phyloP scores from a whole-genome alignment of 2,888 invertebrate species.

The Serrognathus titanus region DNA sequence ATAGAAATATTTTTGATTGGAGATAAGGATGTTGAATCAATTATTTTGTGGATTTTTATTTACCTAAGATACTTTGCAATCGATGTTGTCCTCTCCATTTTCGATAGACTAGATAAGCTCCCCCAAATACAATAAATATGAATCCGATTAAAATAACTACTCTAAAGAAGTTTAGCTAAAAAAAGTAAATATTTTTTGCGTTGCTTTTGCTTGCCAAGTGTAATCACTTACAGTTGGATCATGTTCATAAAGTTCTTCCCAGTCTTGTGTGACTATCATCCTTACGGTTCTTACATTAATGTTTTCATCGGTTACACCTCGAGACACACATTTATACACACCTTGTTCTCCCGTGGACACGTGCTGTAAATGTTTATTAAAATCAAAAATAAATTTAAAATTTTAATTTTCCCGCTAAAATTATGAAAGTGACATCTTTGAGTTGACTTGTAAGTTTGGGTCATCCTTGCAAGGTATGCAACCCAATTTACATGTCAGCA shows the following conservation, averaged over 20 bases:
- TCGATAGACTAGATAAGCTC: slow-evolving; percentile 15
- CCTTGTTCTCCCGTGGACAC: slow-evolving; percentile 61
- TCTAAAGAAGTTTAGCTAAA: slow-evolving; percentile 21
- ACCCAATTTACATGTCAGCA: background rate
- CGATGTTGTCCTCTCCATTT: slow-evolving; percentile 24
- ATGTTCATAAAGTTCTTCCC: slow-evolving; percentile 36
- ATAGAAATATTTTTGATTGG: no score
- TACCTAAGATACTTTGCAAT: slow-evolving; percentile 20
- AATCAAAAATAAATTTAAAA: slow-evolving; percentile 3
- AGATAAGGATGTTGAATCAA: background rate
- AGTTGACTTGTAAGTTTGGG: background rate
- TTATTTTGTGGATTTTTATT: background rate
- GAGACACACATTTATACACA: slow-evolving; percentile 61
- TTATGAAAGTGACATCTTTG: background rate
- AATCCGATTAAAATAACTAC: slow-evolving; percentile 17
- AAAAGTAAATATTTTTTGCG: slow-evolving; percentile 10
- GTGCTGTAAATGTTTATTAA: slow-evolving; percentile 46
- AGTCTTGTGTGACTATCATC: slow-evolving; percentile 56
- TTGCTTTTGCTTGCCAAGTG: slow-evolving; percentile 1
- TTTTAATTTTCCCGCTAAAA: background rate
- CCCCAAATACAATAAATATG: slow-evolving; percentile 14
- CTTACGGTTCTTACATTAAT: slow-evolving; percentile 57
- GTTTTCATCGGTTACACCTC: slow-evolving; percentile 51
- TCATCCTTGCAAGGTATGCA: no score
- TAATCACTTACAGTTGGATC: slow-evolving; percentile 20